Conservation (phyloP, 2,113 vertebrate species). For the Hiodon tergisus region DNA sequence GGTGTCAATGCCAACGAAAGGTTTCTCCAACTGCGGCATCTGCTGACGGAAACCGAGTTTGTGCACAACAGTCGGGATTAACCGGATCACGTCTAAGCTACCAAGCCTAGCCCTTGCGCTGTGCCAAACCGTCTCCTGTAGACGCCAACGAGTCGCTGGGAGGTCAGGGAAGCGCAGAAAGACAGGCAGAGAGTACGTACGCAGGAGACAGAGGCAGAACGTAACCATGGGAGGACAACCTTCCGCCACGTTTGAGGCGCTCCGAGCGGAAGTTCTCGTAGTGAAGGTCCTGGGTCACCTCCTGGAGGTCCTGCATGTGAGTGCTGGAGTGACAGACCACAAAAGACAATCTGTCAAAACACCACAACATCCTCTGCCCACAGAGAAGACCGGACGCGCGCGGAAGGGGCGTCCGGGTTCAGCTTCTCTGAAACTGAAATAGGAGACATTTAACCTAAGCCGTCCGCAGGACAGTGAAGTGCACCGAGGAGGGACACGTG, state of each 20-base stretch:
- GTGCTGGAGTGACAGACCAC: conserved; percentile 62
- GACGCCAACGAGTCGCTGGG: background rate
- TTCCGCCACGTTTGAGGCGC: conserved; percentile 89
- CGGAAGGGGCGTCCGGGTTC: no score
- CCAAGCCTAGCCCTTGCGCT: background rate
- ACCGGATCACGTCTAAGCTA: no score
- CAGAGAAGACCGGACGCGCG: no score
- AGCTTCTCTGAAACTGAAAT: no score
- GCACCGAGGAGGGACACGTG: background rate
- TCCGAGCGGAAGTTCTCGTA: conserved; percentile 99
- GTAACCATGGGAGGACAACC: conserved; percentile 73
- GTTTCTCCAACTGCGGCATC: no score
- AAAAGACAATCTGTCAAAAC: background rate
- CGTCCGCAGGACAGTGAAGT: background rate
- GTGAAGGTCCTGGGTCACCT: conserved; percentile 97
- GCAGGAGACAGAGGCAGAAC: conserved; percentile 63
- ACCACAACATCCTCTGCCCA: background rate
- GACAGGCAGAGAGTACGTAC: conserved; percentile 51
- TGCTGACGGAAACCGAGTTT: no score
- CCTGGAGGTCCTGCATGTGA: conserved; percentile 98
- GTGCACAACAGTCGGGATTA: no score
- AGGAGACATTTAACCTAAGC: background rate
- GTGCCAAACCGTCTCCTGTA: conserved; percentile 3
- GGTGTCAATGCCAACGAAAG: no score
- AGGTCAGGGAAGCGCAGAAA: conserved; percentile 49